A percentile compares a stretch with the other conserved stretches of the same genome.
These are phyloP conservation scores for Loris lydekkerianus DNA, from an alignment of 2,797 vertebrate species.

Conservation along the genomic window DNA sequence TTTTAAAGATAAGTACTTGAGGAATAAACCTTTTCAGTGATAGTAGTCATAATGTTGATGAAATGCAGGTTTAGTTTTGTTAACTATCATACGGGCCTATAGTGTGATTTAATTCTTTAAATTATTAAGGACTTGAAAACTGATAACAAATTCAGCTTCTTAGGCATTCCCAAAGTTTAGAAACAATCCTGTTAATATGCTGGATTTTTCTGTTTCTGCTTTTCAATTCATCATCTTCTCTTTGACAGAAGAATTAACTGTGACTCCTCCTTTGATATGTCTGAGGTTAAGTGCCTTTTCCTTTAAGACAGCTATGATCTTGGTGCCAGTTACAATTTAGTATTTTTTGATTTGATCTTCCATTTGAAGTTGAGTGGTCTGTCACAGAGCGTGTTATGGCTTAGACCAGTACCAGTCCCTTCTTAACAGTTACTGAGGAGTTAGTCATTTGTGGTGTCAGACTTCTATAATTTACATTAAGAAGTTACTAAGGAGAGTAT, in stretches of 20 bases:
- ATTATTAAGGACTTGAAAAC: constrained; percentile 67
- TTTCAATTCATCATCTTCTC: constrained; percentile 80
- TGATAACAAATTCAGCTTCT: constrained; percentile 57
- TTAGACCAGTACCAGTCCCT: constrained; percentile 70
- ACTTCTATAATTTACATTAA: constrained; percentile 72
- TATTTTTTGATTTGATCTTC: constrained; percentile 75
- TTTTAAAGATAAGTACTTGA: constrained; percentile 69
- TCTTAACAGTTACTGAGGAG: constrained; percentile 72
- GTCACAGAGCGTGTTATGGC: constrained; percentile 68
- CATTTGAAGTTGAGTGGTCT: constrained; percentile 74
- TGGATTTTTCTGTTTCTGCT: constrained; percentile 72
- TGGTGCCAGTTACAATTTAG: constrained; percentile 64
- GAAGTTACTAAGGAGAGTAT: constrained; percentile 66
- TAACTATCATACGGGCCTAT: constrained; percentile 60
- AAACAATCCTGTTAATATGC: constrained; percentile 63
- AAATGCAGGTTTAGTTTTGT: constrained; percentile 68
- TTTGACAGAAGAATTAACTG: constrained; percentile 77
- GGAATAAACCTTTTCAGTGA: constrained; percentile 52
- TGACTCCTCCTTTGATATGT: constrained; percentile 48
- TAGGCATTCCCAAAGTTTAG: constrained; percentile 57
- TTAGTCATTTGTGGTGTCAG: constrained; percentile 76
- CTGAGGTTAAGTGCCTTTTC: constrained; percentile 70
- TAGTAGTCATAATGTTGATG: constrained; percentile 57
- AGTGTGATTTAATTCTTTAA: constrained; percentile 71
- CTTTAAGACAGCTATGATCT: constrained; percentile 66